Percentiles rank a stretch among this genome's conserved stretches.
Conservation (phyloP, 2,888 invertebrate genomes). For the Uloborus plumipes region DNA sequence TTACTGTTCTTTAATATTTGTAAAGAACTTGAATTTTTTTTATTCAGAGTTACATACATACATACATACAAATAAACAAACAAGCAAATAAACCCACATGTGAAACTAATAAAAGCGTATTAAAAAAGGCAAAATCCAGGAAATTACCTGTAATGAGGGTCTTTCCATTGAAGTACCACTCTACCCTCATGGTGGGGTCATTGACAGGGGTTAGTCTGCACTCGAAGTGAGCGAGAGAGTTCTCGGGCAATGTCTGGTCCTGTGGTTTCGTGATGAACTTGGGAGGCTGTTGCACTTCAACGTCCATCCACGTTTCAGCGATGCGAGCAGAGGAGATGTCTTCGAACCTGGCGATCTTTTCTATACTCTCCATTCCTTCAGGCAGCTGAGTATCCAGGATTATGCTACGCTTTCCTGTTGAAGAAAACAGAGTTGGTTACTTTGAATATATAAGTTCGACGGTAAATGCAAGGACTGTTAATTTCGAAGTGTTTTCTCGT, state of each 20-base stretch:
- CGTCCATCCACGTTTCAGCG: constrained; percentile 75
- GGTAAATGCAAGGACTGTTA: neutral
- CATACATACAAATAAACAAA: too few species aligned
- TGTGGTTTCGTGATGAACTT: constrained; percentile 90
- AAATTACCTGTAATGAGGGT: constrained; percentile 71
- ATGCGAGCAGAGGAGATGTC: constrained; percentile 74
- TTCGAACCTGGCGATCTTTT: constrained; percentile 91
- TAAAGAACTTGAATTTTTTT: too few species aligned
- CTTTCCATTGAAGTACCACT: constrained; percentile 71
- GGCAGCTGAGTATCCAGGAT: constrained; percentile 92
- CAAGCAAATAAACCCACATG: too few species aligned
- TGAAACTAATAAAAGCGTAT: too few species aligned
- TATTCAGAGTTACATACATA: too few species aligned
- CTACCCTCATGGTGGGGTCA: constrained; percentile 81
- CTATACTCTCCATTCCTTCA: constrained; percentile 93
- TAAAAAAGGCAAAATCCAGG: too few species aligned
- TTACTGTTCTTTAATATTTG: too few species aligned
- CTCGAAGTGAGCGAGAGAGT: constrained; percentile 82
- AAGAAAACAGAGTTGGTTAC: neutral
- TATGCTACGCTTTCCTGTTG: constrained; percentile 82
- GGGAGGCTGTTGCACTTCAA: constrained; percentile 85
- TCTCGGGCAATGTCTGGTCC: constrained; percentile 81
- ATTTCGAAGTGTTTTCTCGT: too few species aligned
- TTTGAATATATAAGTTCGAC: too few species aligned
- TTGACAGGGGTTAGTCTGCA: constrained; percentile 95